phyloP scores from a whole-genome alignment of 2,888 invertebrate species.

The Phanerotoma sp. region DNA sequence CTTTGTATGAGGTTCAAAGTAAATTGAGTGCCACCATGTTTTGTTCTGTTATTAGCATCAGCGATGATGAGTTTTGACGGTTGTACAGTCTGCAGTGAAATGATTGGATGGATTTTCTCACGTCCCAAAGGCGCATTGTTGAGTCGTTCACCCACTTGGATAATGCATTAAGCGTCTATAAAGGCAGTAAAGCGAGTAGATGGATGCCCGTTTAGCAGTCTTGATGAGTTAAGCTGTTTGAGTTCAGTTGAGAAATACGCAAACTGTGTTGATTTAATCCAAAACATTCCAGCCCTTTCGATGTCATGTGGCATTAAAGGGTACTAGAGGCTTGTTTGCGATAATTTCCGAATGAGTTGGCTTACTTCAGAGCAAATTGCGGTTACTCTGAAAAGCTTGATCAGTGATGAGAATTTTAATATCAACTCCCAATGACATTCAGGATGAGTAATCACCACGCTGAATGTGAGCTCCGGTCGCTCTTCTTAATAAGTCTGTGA shows the following conservation, averaged over 20 bases:
- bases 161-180: slow-evolving; percentile 18
- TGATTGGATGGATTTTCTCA: slow-evolving; percentile 24
- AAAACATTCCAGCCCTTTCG: not conserved
- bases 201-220: not conserved
- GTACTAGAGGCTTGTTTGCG: too few species aligned
- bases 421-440: too few species aligned
- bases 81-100: too few species aligned
- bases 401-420: too few species aligned
- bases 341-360: too few species aligned
- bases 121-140: too few species aligned
- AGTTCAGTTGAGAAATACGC: slow-evolving; percentile 9
- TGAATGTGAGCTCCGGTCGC: not conserved
- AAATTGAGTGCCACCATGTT: slow-evolving; percentile 30
- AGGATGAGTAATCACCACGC: not conserved
- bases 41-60: slow-evolving; percentile 21
- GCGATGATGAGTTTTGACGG: too few species aligned
- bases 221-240: not conserved
- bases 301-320: too few species aligned
- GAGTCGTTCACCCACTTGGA: slow-evolving; percentile 30
- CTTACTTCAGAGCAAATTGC: too few species aligned
- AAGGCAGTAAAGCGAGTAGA: too few species aligned
- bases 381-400: too few species aligned
- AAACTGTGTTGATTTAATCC: slow-evolving; percentile 10
- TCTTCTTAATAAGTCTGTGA: not conserved
- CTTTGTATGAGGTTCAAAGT: slow-evolving; percentile 23